phyloP scores from a whole-genome alignment of 1,140 invertebrate genomes.

The Maniola jurtina region DNA sequence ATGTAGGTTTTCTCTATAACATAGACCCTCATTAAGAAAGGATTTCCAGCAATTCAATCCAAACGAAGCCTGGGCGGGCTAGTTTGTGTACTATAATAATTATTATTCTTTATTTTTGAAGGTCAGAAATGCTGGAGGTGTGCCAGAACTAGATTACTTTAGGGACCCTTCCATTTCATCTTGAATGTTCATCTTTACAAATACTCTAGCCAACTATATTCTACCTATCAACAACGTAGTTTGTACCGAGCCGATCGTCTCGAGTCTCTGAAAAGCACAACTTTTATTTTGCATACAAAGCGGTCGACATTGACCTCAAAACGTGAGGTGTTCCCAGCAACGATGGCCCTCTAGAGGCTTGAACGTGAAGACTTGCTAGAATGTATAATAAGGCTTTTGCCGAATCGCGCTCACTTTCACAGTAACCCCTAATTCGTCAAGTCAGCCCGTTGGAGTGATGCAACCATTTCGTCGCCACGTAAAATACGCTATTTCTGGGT shows the following conservation, averaged over 20 bases:
- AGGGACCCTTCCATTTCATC: background rate
- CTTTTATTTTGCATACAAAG: constrained; percentile 39
- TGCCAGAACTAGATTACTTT: no score
- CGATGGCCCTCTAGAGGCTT: constrained; percentile 36
- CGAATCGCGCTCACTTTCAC: constrained; percentile 38
- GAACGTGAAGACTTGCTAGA: constrained; percentile 39
- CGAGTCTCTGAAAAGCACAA: constrained; percentile 29
- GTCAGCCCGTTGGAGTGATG: constrained; percentile 25
- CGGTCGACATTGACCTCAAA: constrained; percentile 45
- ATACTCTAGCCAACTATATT: background rate
- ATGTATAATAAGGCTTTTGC: constrained; percentile 44
- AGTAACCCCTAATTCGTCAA: constrained; percentile 39
- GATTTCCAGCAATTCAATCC: no score
- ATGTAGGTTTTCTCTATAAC: no score
- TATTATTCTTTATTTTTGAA: no score
- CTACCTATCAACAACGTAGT: background rate
- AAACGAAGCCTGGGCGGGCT: no score
- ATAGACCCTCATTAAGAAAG: no score
- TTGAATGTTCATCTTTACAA: background rate
- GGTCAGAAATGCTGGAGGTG: no score
- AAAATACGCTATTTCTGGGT: constrained; percentile 10
- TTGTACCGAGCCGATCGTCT: background rate
- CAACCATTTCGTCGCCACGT: constrained; percentile 29
- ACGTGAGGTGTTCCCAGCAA: constrained; percentile 36
- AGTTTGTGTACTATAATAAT: no score